A percentile compares a stretch with the other conserved stretches of the same genome.
These are phyloP conservation scores for Acleris laterana DNA, from an alignment of 2,888 invertebrate genomes.

Conservation along the genomic window DNA sequence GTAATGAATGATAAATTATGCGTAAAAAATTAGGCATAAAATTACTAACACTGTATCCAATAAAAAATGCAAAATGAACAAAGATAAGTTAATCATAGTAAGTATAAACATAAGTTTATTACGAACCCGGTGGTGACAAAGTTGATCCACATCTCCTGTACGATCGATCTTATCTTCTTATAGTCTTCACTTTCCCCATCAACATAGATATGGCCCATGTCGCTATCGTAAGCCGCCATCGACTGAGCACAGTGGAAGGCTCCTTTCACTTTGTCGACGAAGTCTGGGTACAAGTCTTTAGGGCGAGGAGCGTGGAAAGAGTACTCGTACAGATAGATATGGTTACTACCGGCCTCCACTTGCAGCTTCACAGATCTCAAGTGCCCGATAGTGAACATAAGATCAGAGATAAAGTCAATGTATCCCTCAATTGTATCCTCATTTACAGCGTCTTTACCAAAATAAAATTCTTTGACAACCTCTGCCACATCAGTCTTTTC, in stretches of 20 bases:
- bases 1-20: no score
- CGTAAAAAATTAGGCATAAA: no score
- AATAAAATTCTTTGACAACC: constrained; percentile 55
- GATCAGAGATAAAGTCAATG: constrained; percentile 63
- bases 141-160: constrained; percentile 5
- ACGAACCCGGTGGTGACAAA: neutral
- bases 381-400: constrained; percentile 50
- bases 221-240: constrained; percentile 28
- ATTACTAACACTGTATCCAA: no score
- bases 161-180: neutral
- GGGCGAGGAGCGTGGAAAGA: constrained; percentile 42
- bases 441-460: constrained; percentile 50
- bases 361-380: constrained; percentile 49
- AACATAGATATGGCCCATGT: no score
- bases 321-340: constrained; percentile 59
- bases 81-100: no score
- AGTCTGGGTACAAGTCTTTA: constrained; percentile 45
- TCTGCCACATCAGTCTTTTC: constrained; percentile 51
- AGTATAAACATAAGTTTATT: no score
- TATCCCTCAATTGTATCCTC: constrained; percentile 48
- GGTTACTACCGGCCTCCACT: constrained; percentile 47
- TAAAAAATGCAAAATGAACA: neutral
- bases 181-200: neutral
- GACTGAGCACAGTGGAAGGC: constrained; percentile 54
- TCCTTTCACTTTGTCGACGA: constrained; percentile 49